A percentile compares a stretch with the other conserved stretches of the same genome.
These are phyloP conservation scores for Drosophila lacteicornis DNA, from an alignment of 1,140 invertebrate species.

Conservation along the genomic window DNA sequence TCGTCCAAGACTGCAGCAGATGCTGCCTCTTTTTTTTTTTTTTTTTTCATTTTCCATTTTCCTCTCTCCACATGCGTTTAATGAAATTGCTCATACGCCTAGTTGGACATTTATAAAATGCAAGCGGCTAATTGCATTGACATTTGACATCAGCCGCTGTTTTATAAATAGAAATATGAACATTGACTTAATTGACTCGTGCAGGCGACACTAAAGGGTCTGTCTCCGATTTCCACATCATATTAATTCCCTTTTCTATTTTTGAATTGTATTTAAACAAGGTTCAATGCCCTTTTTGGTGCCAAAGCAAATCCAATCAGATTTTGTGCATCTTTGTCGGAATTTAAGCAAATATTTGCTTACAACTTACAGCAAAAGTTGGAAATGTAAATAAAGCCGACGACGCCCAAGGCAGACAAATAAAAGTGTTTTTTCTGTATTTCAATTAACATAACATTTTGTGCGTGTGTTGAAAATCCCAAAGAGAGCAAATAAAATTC, in stretches of 20 bases:
- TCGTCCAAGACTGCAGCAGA: constrained; percentile 29
- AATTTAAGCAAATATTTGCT: constrained; percentile 59
- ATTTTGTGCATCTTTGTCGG: constrained; percentile 13
- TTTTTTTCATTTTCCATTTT: not conserved
- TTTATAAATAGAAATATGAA: constrained; percentile 34
- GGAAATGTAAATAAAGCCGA: constrained; percentile 35
- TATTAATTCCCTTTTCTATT: not conserved
- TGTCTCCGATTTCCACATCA: not conserved
- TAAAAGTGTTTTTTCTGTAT: constrained; percentile 33
- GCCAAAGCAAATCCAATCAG: constrained; percentile 11
- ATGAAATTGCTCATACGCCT: constrained; percentile 29
- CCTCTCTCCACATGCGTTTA: constrained; percentile 4
- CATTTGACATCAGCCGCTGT: constrained; percentile 57
- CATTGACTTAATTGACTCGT: constrained; percentile 36
- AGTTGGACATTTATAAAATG: constrained; percentile 17
- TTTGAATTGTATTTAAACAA: not conserved
- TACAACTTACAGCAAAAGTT: constrained; percentile 44
- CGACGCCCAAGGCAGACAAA: constrained; percentile 26
- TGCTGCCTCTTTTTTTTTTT: not conserved
- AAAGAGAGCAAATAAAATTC: constrained; percentile 10
- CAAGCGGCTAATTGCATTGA: constrained; percentile 66
- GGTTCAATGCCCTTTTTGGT: constrained; percentile 27
- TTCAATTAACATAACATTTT: constrained; percentile 64
- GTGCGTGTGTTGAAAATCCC: constrained; percentile 7
- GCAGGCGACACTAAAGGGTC: not conserved